Base-by-base conservation (phyloP, 37 sponge, comb jelly and placozoan genomes). In the Tethya wilhelma region DNA sequence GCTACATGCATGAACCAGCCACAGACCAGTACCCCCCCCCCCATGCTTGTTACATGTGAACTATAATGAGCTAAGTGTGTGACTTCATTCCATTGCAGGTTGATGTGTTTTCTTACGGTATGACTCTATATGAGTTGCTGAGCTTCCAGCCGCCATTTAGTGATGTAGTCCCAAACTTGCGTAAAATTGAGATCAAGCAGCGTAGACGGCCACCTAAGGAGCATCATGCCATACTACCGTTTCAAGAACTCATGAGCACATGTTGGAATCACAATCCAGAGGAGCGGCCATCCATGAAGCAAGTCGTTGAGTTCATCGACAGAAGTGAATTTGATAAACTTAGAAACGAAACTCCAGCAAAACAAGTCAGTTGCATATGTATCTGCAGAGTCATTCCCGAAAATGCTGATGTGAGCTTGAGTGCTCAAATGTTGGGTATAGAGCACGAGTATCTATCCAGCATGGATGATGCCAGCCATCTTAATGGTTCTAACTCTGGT, bases 71-170 rank as follows among this genome's bases (percentile, higher is more conserved):
- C 22, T 62, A 62, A 26, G 8, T 17, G 29, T 62, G 9, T 62
- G 63, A 7, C 63, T 62, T 62, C 25, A 25, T 49, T 12, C 22
- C 7, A 32, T 41, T 56, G 0, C 36, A 96, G 91, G 91, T 90
- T 55, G 96, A 96, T 81, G 90, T 96, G 32, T 96, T 96, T 84
- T 91, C 93, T 2, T 93, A 78, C 64, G 96, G 93, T 0, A 96
- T 96, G 93, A 78, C 81, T 17, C 37, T 96, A 26, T 96, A 82
- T 38, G 93, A 96, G 75, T 40, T 96, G 56, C 67, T 93, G 14
- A 86, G 83, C 36, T 74, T 69, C 12, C 55, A 56, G 0, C 69
- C 82, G 26, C 96, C 96, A 9, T 96, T 90, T 71, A 56, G 44
- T 34, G 46, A 89, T n/a, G 64, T 79, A 11, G 40, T 49, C 0